Conservation (phyloP, 2,888 invertebrate species). For the Drosophila borborema region DNA sequence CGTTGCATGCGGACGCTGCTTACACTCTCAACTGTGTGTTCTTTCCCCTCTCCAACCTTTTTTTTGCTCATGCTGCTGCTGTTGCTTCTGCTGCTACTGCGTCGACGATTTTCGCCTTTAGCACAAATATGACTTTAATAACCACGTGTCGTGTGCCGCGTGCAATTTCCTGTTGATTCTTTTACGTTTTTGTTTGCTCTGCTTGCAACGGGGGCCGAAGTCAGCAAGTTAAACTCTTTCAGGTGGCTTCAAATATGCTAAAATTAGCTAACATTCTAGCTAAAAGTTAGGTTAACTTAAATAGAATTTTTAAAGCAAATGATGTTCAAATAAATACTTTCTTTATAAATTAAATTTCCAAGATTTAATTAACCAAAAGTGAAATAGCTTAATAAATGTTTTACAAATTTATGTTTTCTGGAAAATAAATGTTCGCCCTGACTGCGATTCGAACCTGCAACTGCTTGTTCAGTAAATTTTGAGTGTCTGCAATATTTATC, state of each 20-base stretch:
- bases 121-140: slow-evolving; percentile 79
- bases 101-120: slow-evolving; percentile 56
- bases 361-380: too few relatives aligned
- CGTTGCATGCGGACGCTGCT: slow-evolving; percentile 57
- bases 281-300: neutral
- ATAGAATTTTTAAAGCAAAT: neutral
- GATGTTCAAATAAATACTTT: neutral
- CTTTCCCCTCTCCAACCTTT: neutral
- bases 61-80: neutral
- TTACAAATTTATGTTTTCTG: too few relatives aligned
- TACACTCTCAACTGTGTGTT: slow-evolving; percentile 1
- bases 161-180: slow-evolving; percentile 61
- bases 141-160: slow-evolving; percentile 43
- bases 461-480: neutral
- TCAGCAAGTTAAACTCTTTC: slow-evolving; percentile 23
- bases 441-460: neutral
- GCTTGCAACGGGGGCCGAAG: slow-evolving; percentile 17
- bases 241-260: slow-evolving; percentile 4
- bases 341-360: neutral
- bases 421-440: neutral
- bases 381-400: too few relatives aligned
- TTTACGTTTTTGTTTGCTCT: slow-evolving; percentile 59
- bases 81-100: slow-evolving; percentile 9
- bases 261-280: neutral
- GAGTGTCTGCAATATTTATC: neutral